These are phyloP conservation scores for Hirtodrosophila cameraria DNA, from an alignment of 2,888 invertebrate species.

Conservation along the genomic window DNA sequence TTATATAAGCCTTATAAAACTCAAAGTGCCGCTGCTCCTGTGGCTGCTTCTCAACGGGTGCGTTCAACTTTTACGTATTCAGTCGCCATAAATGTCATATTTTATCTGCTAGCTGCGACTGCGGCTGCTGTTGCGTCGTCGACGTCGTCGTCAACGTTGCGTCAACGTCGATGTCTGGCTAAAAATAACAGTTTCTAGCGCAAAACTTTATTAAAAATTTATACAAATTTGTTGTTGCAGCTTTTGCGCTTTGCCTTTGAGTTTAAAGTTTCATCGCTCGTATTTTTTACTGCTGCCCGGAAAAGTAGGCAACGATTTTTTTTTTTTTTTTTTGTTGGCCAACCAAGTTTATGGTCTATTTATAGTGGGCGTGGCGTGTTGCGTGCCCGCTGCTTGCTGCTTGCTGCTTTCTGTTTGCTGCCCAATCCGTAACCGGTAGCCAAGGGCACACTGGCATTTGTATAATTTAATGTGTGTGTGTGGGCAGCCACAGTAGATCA, in stretches of 20 bases:
- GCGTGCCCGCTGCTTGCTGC: neutral
- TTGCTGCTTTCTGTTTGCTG: neutral
- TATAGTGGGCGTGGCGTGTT: conserved; percentile 36
- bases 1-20: conserved; percentile 69
- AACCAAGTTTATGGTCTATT: conserved; percentile 38
- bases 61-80: conserved; percentile 77
- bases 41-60: conserved; percentile 62
- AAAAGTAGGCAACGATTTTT: conserved; percentile 63
- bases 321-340: conserved; percentile 17
- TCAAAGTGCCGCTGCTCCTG: conserved; percentile 50
- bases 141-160: neutral
- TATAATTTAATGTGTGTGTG: conserved; percentile 36
- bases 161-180: conserved; percentile 36
- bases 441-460: conserved; percentile 52
- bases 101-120: conserved; percentile 60
- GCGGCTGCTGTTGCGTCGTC: conserved; percentile 8
- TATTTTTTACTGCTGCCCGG: conserved; percentile 41
- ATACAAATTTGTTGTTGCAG: conserved; percentile 55
- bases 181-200: conserved; percentile 73
- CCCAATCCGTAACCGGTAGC: conserved; percentile 37
- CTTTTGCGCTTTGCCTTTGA: conserved; percentile 20
- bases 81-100: conserved; percentile 77
- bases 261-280: conserved; percentile 61
- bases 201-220: conserved; percentile 78
- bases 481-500: conserved; percentile 43